Conservation (phyloP, 2,113 vertebrate genomes). For the Gallinago media region DNA sequence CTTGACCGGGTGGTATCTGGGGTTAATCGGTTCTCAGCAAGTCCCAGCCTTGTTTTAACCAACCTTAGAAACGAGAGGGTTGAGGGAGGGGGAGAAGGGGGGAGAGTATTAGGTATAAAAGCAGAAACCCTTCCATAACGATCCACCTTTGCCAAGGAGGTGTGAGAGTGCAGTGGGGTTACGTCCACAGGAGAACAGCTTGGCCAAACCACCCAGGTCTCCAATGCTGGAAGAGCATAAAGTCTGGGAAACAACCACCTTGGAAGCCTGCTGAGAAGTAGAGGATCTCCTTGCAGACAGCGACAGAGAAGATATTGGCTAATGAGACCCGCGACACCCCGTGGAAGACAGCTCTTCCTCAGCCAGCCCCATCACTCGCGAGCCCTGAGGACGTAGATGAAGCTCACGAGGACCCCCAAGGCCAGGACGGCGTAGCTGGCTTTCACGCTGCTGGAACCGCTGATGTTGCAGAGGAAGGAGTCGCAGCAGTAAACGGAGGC, state of each 20-base stretch:
- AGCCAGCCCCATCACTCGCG: constrained; percentile 10
- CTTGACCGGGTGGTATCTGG: neutral
- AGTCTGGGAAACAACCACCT: constrained; percentile 51
- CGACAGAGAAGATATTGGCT: constrained; percentile 48
- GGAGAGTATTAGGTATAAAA: constrained; percentile 43
- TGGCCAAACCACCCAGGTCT: constrained; percentile 3
- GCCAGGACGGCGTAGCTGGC: neutral
- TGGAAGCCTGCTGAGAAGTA: constrained; percentile 45
- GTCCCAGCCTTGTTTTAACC: constrained; percentile 38
- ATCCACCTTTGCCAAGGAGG: constrained; percentile 46
- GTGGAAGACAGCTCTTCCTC: neutral
- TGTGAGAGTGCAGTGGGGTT: constrained; percentile 30
- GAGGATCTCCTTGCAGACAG: constrained; percentile 47
- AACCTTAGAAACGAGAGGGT: neutral
- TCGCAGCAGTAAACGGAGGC: constrained; percentile 61
- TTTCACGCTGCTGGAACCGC: neutral
- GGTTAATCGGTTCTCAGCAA: neutral
- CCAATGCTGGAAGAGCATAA: constrained; percentile 46
- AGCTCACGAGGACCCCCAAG: constrained; percentile 11
- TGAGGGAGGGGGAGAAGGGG: too few species aligned
- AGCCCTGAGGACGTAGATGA: constrained; percentile 15
- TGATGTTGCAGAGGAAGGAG: constrained; percentile 69
- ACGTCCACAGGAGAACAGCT: constrained; percentile 26
- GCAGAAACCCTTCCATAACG: constrained; percentile 54
- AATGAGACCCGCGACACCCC: neutral